Evolutionary conservation across 2,888 invertebrate genomes (phyloP).

Genomic region (Pachydiplax longipennis): DNA sequence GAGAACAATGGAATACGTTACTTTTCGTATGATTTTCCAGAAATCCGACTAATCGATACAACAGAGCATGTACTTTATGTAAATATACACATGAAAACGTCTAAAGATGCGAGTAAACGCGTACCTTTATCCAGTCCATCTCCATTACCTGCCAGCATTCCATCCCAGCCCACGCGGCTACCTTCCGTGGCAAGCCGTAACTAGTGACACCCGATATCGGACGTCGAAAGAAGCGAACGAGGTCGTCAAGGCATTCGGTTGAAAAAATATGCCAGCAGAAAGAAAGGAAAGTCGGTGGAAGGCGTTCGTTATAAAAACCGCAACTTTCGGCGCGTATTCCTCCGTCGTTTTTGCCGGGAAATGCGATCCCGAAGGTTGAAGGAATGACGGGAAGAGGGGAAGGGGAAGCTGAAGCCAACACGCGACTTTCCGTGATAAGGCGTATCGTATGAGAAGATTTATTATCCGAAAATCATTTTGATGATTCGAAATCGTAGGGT

Average conservation of each 20-base stretch:
- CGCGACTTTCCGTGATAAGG: slow-evolving; percentile 29
- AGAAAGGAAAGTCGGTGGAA: background rate
- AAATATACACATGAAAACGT: too few relatives aligned
- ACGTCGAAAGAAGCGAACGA: background rate
- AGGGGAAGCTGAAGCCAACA: background rate
- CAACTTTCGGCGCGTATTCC: background rate
- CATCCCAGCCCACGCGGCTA: too few relatives aligned
- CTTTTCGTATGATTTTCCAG: too few relatives aligned
- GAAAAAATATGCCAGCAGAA: background rate
- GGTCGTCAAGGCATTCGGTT: background rate
- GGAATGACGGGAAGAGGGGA: background rate
- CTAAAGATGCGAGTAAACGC: too few relatives aligned
- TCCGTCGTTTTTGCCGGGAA: background rate
- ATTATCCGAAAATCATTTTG: slow-evolving; percentile 27
- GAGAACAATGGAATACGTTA: too few relatives aligned
- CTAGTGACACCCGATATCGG: background rate
- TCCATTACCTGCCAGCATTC: too few relatives aligned
- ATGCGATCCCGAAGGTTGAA: background rate
- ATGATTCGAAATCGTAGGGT: background rate
- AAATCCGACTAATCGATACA: too few relatives aligned
- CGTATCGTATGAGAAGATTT: slow-evolving; percentile 17
- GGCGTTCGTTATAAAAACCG: background rate
- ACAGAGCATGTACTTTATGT: too few relatives aligned
- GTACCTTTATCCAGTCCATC: too few relatives aligned
- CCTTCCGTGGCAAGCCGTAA: too few relatives aligned